Evolutionary conservation across 2,888 invertebrate species (phyloP).

Genomic region (Thymelicus sylvestris): DNA sequence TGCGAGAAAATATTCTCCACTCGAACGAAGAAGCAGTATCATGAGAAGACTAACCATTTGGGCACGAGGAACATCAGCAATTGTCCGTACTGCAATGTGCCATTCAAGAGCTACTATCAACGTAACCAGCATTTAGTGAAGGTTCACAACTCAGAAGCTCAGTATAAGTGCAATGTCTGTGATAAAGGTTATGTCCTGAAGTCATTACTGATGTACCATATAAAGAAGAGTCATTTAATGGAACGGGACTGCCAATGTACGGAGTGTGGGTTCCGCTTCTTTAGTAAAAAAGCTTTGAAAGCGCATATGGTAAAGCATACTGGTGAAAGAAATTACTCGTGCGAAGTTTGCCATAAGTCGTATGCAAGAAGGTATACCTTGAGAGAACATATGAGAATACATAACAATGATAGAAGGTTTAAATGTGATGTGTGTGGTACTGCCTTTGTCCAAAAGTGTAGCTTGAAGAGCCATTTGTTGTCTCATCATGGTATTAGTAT

Average conservation of each 20-base stretch:
- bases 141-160: slow-evolving; percentile 71
- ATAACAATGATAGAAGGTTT: slow-evolving; percentile 71
- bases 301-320: slow-evolving; percentile 81
- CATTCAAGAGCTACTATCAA: slow-evolving; percentile 73
- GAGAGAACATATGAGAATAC: slow-evolving; percentile 72
- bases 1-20: slow-evolving; percentile 72
- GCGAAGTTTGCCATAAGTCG: slow-evolving; percentile 71
- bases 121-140: slow-evolving; percentile 72
- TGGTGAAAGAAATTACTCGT: slow-evolving; percentile 69
- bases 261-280: slow-evolving; percentile 79
- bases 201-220: slow-evolving; percentile 70
- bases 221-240: slow-evolving; percentile 77
- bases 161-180: slow-evolving; percentile 75
- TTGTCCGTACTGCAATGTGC: slow-evolving; percentile 68
- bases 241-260: slow-evolving; percentile 76
- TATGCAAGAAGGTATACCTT: slow-evolving; percentile 71
- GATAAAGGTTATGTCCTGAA: slow-evolving; percentile 65
- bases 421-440: slow-evolving; percentile 65
- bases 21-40: slow-evolving; percentile 65
- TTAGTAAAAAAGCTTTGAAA: slow-evolving; percentile 80
- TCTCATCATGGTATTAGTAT: slow-evolving; percentile 72
- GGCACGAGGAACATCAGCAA: slow-evolving; percentile 70
- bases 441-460: slow-evolving; percentile 74
- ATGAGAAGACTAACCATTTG: slow-evolving; percentile 70
- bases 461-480: slow-evolving; percentile 69